Percentiles rank a stretch among this genome's conserved stretches.
phyloP scores from a whole-genome alignment of 2,113 vertebrate species.

The Pleuronectes platessa region DNA sequence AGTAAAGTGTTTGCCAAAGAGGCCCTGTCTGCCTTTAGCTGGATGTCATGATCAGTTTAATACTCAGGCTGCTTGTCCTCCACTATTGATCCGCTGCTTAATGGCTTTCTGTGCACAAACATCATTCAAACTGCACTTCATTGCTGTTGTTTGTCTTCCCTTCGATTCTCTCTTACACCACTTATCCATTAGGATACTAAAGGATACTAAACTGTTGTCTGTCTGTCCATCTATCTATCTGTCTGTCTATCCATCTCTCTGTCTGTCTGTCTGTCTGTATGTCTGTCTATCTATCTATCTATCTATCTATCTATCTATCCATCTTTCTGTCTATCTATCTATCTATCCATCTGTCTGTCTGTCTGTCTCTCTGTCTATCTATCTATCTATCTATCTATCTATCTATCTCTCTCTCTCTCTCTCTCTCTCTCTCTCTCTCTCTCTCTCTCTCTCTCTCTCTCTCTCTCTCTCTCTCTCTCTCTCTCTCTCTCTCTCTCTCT shows the following conservation, averaged over 20 bases:
- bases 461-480: no score
- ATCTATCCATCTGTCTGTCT: no score
- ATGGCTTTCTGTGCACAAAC: constrained; percentile 63
- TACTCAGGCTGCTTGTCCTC: constrained; percentile 69
- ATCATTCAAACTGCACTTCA: constrained; percentile 63
- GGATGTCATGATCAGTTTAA: constrained; percentile 74
- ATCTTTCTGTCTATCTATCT: no score
- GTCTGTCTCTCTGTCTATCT: no score
- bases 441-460: no score
- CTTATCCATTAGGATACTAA: constrained; percentile 32
- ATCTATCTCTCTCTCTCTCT: no score
- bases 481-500: no score
- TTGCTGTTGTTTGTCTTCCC: constrained; percentile 46
- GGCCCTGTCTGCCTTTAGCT: constrained; percentile 59
- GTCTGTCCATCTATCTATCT: background rate
- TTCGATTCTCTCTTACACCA: constrained; percentile 41
- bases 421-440: no score
- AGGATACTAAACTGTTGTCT: background rate
- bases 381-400: no score
- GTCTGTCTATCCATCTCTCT: constrained; percentile 2
- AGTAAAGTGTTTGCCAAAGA: constrained; percentile 66
- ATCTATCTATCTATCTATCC: background rate
- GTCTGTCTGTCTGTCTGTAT: background rate
- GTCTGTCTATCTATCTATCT: background rate
- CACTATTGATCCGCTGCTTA: constrained; percentile 66